These are phyloP conservation scores for Brotogeris chrysoptera DNA, from an alignment of 2,797 vertebrate species.

Conservation along the genomic window DNA sequence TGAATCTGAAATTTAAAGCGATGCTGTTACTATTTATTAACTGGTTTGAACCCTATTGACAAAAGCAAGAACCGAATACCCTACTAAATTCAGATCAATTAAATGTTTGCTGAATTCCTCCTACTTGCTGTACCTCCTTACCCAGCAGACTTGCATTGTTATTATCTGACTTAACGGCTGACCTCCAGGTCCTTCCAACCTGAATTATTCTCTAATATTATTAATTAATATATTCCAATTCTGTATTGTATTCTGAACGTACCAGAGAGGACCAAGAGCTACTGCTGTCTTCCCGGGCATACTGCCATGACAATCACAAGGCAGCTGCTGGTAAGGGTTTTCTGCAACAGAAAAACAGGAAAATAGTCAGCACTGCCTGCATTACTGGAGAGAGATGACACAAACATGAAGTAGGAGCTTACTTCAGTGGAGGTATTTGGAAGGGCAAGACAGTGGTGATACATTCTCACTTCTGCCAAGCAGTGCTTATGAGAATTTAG, in stretches of 20 bases:
- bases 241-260: not conserved
- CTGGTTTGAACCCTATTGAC: not conserved
- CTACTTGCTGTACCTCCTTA: not conserved
- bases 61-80: not conserved
- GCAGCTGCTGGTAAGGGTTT: constrained; percentile 88
- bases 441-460: not conserved
- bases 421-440: not conserved
- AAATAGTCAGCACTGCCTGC: not conserved
- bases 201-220: not conserved
- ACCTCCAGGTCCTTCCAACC: not conserved
- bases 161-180: not conserved
- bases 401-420: not conserved
- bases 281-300: constrained; percentile 95
- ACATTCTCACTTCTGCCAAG: not conserved
- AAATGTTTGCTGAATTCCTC: not conserved
- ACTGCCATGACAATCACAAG: constrained; percentile 91
- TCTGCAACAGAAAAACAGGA: constrained; percentile 58
- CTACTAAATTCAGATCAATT: not conserved
- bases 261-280: constrained; percentile 94
- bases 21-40: not conserved
- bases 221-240: not conserved
- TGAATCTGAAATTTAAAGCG: not conserved
- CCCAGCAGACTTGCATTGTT: not conserved
- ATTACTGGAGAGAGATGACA: not conserved
- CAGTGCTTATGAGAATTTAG: not conserved